phyloP scores from a whole-genome alignment of 64 coral and sea anemone genomes.

The Stylophora pistillata region DNA sequence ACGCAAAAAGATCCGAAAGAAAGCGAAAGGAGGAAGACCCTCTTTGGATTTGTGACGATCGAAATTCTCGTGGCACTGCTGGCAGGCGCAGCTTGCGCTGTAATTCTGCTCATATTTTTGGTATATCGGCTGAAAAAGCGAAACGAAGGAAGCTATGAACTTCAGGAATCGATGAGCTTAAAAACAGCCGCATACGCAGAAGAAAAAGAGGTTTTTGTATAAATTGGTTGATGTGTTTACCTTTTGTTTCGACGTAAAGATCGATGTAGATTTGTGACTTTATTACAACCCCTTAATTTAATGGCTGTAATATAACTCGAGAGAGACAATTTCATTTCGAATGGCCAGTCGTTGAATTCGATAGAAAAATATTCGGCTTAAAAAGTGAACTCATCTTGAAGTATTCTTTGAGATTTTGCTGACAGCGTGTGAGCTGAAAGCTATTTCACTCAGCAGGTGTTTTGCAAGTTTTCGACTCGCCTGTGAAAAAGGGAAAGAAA shows the following conservation, averaged over 20 bases:
- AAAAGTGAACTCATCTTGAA: neutral
- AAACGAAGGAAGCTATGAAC: conserved; percentile 84
- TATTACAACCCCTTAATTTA: neutral
- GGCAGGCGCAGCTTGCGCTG: conserved; percentile 71
- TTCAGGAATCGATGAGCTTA: conserved; percentile 70
- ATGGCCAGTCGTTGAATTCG: neutral
- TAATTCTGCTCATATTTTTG: conserved; percentile 73
- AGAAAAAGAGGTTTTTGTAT: conserved; percentile 93
- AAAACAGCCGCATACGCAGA: conserved; percentile 62
- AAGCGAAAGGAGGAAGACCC: conserved; percentile 50
- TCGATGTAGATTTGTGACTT: neutral
- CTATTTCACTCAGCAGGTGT: neutral
- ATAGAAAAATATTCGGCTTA: neutral
- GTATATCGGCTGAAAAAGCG: conserved; percentile 92
- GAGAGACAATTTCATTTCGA: neutral
- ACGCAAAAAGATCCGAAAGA: conserved; percentile 20
- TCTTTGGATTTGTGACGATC: conserved; percentile 84
- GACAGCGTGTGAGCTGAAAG: neutral
- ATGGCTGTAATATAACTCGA: neutral
- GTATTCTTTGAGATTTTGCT: neutral
- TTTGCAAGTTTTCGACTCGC: neutral
- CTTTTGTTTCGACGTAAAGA: neutral
- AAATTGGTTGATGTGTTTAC: conserved; percentile 22
- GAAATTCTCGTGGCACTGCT: conserved; percentile 87
- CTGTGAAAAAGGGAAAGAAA: neutral